A percentile compares a stretch with the other conserved stretches of the same genome.
These are phyloP conservation scores for Xiphophorus birchmanni DNA, from an alignment of 2,797 vertebrate genomes.

Conservation along the genomic window DNA sequence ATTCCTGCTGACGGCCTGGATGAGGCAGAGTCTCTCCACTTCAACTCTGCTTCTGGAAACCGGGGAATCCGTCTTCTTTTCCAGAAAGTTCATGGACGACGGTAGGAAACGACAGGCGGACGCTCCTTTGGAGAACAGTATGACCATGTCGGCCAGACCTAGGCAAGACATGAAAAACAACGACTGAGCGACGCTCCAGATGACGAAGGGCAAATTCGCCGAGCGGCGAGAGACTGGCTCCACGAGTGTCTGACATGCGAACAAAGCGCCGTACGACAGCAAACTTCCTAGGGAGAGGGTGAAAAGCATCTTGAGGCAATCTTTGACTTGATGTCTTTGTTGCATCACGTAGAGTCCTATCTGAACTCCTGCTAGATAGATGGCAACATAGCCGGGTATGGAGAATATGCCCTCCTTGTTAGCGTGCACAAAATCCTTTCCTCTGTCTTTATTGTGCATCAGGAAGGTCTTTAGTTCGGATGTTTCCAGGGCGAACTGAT, in stretches of 20 bases:
- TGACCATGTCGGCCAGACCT: constrained; percentile 78
- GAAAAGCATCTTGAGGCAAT: constrained; percentile 79
- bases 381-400: constrained; percentile 85
- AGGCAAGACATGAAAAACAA: constrained; percentile 83
- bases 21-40: constrained; percentile 78
- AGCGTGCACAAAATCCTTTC: constrained; percentile 85
- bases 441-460: constrained; percentile 82
- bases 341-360: constrained; percentile 86
- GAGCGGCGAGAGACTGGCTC: constrained; percentile 91
- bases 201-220: constrained; percentile 90
- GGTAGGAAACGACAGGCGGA: constrained; percentile 80
- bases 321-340: constrained; percentile 76
- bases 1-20: constrained; percentile 90
- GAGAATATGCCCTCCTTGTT: constrained; percentile 95
- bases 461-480: constrained; percentile 86
- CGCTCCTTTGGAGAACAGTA: constrained; percentile 85
- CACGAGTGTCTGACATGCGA: constrained; percentile 68
- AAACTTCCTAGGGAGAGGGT: constrained; percentile 70
- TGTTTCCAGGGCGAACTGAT: constrained; percentile 85
- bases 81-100: constrained; percentile 80
- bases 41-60: constrained; percentile 35
- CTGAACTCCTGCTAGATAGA: constrained; percentile 92
- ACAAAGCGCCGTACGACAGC: constrained; percentile 74
- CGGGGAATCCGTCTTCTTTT: constrained; percentile 15
- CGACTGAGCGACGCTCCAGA: constrained; percentile 89